Evolutionary conservation across 2,113 vertebrate genomes (phyloP).

Genomic region (Anseranas semipalmata): DNA sequence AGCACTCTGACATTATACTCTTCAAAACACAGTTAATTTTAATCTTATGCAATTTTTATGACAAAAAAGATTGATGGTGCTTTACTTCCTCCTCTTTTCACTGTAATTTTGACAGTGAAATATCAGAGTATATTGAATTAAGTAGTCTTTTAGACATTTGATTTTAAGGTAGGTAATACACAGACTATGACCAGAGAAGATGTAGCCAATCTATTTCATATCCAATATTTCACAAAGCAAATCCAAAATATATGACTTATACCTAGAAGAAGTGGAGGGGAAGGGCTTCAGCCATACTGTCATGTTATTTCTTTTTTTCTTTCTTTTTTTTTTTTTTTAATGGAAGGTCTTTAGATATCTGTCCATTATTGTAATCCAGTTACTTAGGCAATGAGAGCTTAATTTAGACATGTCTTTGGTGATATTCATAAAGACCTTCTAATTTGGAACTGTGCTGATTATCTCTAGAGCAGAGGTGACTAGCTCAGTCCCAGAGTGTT

Average conservation of each 20-base stretch:
- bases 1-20: neutral
- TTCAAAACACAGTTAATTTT: slow-evolving; percentile 50
- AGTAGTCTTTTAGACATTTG: neutral
- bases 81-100: neutral
- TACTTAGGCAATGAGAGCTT: neutral
- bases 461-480: neutral
- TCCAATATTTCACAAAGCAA: neutral
- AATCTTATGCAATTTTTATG: slow-evolving; percentile 2
- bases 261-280: neutral
- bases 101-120: neutral
- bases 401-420: neutral
- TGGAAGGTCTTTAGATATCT: neutral
- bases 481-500: neutral
- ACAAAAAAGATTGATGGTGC: slow-evolving; percentile 2
- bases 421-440: neutral
- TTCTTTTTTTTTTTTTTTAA: neutral
- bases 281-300: accelerated
- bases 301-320: neutral
- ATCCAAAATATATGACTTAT: neutral
- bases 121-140: neutral
- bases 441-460: neutral
- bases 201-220: neutral
- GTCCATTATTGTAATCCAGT: neutral
- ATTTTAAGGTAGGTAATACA: neutral
- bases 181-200: neutral